These are phyloP conservation scores for Neodiprion lecontei DNA, from an alignment of 1,140 invertebrate species.

Conservation along the genomic window DNA sequence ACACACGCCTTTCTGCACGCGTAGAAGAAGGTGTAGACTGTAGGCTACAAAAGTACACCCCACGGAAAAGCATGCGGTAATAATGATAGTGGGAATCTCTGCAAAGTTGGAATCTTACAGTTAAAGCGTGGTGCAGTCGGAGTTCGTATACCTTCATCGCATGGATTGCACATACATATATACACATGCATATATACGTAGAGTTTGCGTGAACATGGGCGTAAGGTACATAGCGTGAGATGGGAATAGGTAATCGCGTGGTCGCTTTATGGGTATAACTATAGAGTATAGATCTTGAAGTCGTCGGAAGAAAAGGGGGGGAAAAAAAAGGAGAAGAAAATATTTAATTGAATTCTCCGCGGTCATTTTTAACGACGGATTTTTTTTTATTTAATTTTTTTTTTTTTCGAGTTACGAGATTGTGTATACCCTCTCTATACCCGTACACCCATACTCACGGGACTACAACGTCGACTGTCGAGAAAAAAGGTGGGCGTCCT, in stretches of 20 bases:
- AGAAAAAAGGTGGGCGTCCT: constrained; percentile 7
- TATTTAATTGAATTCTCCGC: constrained; percentile 5
- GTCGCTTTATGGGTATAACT: neutral
- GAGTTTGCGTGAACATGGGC: no score
- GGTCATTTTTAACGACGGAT: neutral
- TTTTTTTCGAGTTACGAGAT: neutral
- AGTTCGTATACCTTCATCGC: no score
- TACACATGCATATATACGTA: no score
- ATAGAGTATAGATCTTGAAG: neutral
- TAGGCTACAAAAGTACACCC: no score
- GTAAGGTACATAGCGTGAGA: neutral
- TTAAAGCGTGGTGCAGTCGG: neutral
- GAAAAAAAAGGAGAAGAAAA: neutral
- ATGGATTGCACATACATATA: no score
- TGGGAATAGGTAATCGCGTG: neutral
- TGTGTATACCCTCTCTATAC: no score
- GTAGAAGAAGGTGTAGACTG: no score
- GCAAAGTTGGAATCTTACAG: neutral
- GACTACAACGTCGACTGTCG: no score
- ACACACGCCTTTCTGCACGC: no score
- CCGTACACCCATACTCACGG: no score
- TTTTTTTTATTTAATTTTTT: neutral
- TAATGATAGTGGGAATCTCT: neutral
- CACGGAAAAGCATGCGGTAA: neutral
- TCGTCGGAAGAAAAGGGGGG: neutral